Evolutionary conservation across 2,113 vertebrate species (phyloP), one percentile per base, ranked within the genome.

Genomic region (Phyllostomus hastatus): DNA sequence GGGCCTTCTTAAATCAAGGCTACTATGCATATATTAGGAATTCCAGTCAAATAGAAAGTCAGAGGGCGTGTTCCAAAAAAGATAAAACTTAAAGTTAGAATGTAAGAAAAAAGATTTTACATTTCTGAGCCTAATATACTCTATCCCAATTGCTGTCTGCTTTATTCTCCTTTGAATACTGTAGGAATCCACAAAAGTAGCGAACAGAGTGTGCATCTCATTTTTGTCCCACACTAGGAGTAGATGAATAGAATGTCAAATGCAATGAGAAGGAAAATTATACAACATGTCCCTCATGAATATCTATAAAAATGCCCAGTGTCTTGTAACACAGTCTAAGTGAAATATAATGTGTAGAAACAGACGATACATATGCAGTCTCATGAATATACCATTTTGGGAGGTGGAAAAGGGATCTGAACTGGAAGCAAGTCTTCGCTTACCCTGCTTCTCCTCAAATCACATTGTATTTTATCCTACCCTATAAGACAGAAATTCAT

Each of bases 201-300:
- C 6, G 48, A 95, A 54, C 10, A 78, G 2, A 33, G 16, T 12
- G 48, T 79, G 78, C 48, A 43, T 89, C n/a, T 70, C 82, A 73
- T 66, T 93, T 91, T 81, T 84, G 14, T 66, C 76, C 61, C 43
- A 88, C 28, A 59, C 19, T 15, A 79, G 46, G 33, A 94, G 93
- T 31, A 91, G 48, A 91, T 76, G 35, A 88, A 61, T 50, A 79
- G 72, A 82, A 82, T 91, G 59, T n/a, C 86, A 83, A 90, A 80
- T 94, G 69, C 91, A 92, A 66, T 50, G 46, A 90, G 87, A 91
- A 89, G 31, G 67, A 72, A 95, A 93, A 96, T 97, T 94, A 28
- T 7, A 94, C 48, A 91, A 79, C 59, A 17, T 61, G 81, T 78
- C 59, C 35, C 48, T 96, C 78, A 85, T 69, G 81, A 88, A 92